Conservation (phyloP, 1,140 invertebrate genomes). For the Papilio polyxenes region DNA sequence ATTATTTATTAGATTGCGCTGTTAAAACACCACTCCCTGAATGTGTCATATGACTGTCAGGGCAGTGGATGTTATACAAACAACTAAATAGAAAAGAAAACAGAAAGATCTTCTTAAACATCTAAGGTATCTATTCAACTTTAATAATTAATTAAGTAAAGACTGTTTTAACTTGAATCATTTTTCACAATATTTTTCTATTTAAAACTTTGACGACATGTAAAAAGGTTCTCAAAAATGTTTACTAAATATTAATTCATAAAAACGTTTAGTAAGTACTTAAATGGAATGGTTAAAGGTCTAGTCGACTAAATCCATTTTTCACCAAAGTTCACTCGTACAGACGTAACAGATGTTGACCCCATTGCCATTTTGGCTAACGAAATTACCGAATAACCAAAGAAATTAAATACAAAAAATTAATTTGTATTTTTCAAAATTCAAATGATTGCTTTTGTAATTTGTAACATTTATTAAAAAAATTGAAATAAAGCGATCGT, state of each 20-base stretch:
- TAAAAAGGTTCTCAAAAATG: neutral
- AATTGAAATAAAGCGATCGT: neutral
- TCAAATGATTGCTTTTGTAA: neutral
- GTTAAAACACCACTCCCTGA: too few species aligned
- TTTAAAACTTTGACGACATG: too few species aligned
- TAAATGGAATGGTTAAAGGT: neutral
- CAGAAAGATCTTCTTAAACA: too few species aligned
- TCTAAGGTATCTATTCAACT: too few species aligned
- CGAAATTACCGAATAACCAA: neutral
- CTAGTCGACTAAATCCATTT: slow-evolving; percentile 4
- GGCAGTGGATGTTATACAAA: too few species aligned
- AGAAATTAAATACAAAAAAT: neutral
- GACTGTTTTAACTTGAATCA: too few species aligned
- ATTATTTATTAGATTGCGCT: too few species aligned
- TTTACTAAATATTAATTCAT: neutral
- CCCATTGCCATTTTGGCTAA: slow-evolving; percentile 13
- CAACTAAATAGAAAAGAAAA: too few species aligned
- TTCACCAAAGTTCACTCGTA: neutral
- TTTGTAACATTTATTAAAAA: neutral
- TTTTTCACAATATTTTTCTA: too few species aligned
- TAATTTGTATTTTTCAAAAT: neutral
- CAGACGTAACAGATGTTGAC: slow-evolving; percentile 19
- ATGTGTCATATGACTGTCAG: too few species aligned
- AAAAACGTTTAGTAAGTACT: neutral
- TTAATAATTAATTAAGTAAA: too few species aligned